Base-by-base conservation (phyloP, 2,113 vertebrate species). In the Electrona antarctica region DNA sequence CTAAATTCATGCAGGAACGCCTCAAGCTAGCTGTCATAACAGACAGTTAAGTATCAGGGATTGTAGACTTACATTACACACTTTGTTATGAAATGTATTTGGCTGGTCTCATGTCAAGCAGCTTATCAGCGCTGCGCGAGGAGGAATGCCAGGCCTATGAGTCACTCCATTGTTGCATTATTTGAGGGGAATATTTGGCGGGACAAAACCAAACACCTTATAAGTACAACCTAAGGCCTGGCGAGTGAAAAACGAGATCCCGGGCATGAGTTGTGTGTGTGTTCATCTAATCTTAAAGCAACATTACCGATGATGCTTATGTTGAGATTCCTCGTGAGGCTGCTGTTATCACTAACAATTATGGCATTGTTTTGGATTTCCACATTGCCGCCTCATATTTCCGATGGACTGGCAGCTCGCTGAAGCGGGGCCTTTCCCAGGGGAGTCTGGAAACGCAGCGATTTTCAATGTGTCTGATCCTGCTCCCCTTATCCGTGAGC, bases 391-490 rank as follows among this genome's bases (percentile, higher is more conserved):
- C 68, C 77, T 81, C 78, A 65, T 77, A 79, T 86, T 88, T 86
- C 80, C 81, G 72, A 62, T 7, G 66, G 82, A 64, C 64, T 64
- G 77, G 67, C 69, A 67, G 74, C 74, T n/a, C 71, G 14, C 63
- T 71, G 78, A 77, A 65, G 77, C 81, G 81, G 55, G 46, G 8
- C 9, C 50, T 72, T 82, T 41, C 83, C 79, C 84, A 0, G 76
- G 82, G 84, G 81, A 82, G 78, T 80, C 70, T 71, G 60, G 65
- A 79, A 78, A 81, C 21, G 65, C 71, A 70, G 71, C 75, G 82
- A 55, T 83, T 78, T 83, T 79, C 79, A 76, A 71, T 69, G 73
- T 14, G 73, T 85, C 89, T 81, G 75, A 89, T 87, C 75, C 81
- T 28, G 74, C 81, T 78, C 62, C 56, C 74, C 82, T 41, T 60